Percentiles rank a stretch among this genome's conserved stretches.
Evolutionary conservation across 2,888 invertebrate species (phyloP).

Genomic region (Drosophila nr. perissopoda): DNA sequence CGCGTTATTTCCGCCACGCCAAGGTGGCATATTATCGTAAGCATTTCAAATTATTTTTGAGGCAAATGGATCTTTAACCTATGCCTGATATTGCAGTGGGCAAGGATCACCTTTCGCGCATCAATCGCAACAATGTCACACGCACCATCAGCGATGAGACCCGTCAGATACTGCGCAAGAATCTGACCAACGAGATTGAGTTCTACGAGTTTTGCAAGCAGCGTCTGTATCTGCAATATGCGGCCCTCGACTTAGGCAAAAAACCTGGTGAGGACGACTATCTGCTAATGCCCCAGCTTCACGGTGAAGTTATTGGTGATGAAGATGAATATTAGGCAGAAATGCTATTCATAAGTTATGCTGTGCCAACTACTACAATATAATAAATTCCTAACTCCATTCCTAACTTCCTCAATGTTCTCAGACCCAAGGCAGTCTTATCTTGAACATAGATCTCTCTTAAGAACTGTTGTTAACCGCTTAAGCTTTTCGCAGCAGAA

Average conservation of each 20-base stretch:
- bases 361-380: slow-evolving; percentile 16
- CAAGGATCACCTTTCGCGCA: slow-evolving; percentile 85
- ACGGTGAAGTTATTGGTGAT: slow-evolving; percentile 19
- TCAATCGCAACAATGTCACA: slow-evolving; percentile 89
- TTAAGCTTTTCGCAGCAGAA: slow-evolving; percentile 49
- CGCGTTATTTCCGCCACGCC: slow-evolving; percentile 92
- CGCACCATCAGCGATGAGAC: slow-evolving; percentile 88
- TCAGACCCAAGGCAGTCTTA: background rate
- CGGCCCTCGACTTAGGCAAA: slow-evolving; percentile 87
- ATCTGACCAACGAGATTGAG: slow-evolving; percentile 95
- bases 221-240: slow-evolving; percentile 91
- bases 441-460: slow-evolving; percentile 62
- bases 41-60: slow-evolving; percentile 52
- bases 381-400: slow-evolving; percentile 11
- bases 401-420: background rate
- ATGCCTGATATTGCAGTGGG: slow-evolving; percentile 71
- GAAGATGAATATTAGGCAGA: slow-evolving; percentile 80
- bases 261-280: slow-evolving; percentile 78
- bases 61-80: slow-evolving; percentile 7
- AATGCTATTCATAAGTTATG: background rate
- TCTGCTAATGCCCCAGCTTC: slow-evolving; percentile 75
- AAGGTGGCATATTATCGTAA: slow-evolving; percentile 91
- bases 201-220: slow-evolving; percentile 96
- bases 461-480: slow-evolving; percentile 85
- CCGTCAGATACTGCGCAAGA: slow-evolving; percentile 91